Evolutionary conservation across 1,140 invertebrate species (phyloP).

Genomic region (Heliconius hewitsoni): DNA sequence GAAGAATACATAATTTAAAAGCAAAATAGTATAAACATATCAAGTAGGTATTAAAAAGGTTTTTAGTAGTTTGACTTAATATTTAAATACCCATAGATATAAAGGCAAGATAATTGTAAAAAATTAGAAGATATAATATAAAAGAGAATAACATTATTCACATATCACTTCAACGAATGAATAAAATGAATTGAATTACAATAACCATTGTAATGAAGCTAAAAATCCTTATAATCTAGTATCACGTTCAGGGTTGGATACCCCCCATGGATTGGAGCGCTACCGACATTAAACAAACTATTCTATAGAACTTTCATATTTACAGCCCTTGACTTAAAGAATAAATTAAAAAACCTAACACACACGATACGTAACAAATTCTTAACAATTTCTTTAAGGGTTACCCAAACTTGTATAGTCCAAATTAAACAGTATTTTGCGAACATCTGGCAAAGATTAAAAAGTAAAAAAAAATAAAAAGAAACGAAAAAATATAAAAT

Average conservation of each 20-base stretch:
- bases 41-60: not conserved
- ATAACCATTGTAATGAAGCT: not conserved
- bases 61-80: not conserved
- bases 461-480: constrained; percentile 34
- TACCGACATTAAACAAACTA: not conserved
- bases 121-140: not conserved
- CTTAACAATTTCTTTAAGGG: constrained; percentile 37
- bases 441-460: constrained; percentile 58
- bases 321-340: constrained; percentile 5
- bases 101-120: not conserved
- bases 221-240: constrained; percentile 8
- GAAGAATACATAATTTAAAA: not conserved
- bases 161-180: not conserved
- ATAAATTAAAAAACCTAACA: not conserved
- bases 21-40: too few species aligned
- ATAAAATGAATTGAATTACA: not conserved
- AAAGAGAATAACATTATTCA: not conserved
- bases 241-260: constrained; percentile 5
- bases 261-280: constrained; percentile 38
- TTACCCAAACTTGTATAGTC: constrained; percentile 41
- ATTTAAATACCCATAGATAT: not conserved
- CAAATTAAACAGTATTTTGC: constrained; percentile 66
- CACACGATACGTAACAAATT: constrained; percentile 7
- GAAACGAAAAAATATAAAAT: constrained; percentile 38
- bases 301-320: not conserved